Evolutionary conservation across 2,888 invertebrate species (phyloP).

Genomic region (Empis livida): DNA sequence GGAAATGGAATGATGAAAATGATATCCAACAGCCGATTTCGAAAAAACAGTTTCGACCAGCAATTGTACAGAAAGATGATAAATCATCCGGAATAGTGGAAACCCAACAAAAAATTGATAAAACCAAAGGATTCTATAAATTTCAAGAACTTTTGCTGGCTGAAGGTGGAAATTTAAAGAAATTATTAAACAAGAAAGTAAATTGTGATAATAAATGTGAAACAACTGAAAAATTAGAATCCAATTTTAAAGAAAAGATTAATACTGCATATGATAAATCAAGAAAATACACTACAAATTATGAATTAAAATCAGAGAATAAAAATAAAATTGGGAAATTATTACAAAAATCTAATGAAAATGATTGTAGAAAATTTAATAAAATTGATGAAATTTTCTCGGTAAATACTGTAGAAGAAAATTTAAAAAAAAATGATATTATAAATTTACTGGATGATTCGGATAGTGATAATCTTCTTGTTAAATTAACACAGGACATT

Average conservation of each 20-base stretch:
- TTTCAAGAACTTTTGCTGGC: constrained; percentile 3
- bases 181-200: too few species aligned
- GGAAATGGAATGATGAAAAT: constrained; percentile 6
- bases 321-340: too few species aligned
- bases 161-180: not conserved
- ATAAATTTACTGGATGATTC: constrained; percentile 6
- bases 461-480: constrained; percentile 6
- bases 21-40: not conserved
- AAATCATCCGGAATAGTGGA: not conserved
- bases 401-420: not conserved
- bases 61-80: not conserved
- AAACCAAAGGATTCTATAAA: constrained; percentile 4
- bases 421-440: not conserved
- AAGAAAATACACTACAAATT: too few species aligned
- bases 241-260: too few species aligned
- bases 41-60: not conserved
- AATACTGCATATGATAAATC: too few species aligned
- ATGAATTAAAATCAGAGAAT: too few species aligned
- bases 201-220: too few species aligned
- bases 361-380: not conserved
- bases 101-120: not conserved
- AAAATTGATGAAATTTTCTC: not conserved
- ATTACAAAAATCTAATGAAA: too few species aligned
- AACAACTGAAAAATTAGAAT: too few species aligned
- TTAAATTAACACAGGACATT: constrained; percentile 6